These are phyloP conservation scores for Collichthys lucidus DNA, from an alignment of 2,113 vertebrate species.

Conservation along the genomic window DNA sequence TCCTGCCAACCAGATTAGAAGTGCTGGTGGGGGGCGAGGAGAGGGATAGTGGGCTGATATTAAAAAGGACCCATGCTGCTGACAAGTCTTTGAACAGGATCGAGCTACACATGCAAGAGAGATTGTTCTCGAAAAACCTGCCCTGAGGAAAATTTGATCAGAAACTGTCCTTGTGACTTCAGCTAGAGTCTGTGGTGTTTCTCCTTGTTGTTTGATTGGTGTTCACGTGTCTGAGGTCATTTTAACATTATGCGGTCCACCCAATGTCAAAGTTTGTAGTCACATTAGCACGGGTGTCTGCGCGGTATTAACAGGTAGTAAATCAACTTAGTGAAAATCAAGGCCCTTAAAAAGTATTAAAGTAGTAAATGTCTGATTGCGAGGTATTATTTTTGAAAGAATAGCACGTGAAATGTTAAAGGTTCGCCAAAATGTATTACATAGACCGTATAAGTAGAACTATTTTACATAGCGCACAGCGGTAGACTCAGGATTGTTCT, in stretches of 20 bases:
- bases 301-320: no score
- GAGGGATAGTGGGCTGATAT: conserved; percentile 44
- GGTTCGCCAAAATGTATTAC: no score
- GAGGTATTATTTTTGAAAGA: no score
- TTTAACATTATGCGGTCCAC: not conserved
- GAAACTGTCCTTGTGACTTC: conserved; percentile 28
- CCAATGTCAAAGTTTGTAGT: not conserved
- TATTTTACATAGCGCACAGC: no score
- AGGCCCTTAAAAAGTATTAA: no score
- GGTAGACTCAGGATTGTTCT: no score
- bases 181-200: conserved; percentile 21
- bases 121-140: conserved; percentile 20
- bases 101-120: conserved; percentile 20
- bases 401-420: no score
- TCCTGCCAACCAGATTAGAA: conserved; percentile 68
- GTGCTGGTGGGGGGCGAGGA: conserved; percentile 42
- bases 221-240: conserved; percentile 7
- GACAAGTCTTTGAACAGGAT: conserved; percentile 57
- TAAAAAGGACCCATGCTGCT: conserved; percentile 68
- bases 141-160: conserved; percentile 41
- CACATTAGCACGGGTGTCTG: not conserved
- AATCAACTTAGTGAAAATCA: no score
- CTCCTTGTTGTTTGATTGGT: conserved; percentile 11
- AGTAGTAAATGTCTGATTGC: no score
- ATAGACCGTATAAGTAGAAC: no score